These are phyloP conservation scores for Coecobrya sp. DNA, from an alignment of 2,888 invertebrate genomes.

Conservation along the genomic window DNA sequence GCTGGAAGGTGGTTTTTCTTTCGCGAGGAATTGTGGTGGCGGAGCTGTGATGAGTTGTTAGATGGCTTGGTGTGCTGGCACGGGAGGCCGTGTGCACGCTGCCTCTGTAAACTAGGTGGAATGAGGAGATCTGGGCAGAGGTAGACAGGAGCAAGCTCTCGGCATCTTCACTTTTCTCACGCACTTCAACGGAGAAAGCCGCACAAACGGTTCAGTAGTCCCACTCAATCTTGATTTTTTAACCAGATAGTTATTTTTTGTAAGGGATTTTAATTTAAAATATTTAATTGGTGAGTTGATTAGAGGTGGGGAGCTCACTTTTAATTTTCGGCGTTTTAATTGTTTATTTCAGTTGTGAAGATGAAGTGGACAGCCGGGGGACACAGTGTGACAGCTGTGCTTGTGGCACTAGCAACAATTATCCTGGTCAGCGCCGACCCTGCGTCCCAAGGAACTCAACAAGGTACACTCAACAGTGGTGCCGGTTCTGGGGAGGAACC, in stretches of 20 bases:
- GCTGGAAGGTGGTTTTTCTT: not conserved
- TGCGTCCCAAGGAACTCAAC: conserved; percentile 57
- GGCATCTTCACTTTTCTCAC: conserved; percentile 8
- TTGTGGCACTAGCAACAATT: conserved; percentile 69
- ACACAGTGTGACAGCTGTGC: conserved; percentile 79
- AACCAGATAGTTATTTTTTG: no score
- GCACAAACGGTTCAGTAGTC: not conserved
- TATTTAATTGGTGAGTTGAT: not conserved
- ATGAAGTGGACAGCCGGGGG: conserved; percentile 77
- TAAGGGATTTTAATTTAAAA: not conserved
- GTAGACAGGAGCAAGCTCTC: not conserved
- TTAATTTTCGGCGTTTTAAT: not conserved
- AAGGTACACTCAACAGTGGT: conserved; percentile 72
- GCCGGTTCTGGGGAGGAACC: conserved; percentile 86
- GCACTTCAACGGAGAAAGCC: conserved; percentile 15
- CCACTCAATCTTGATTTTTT: no score
- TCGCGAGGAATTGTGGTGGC: conserved; percentile 3
- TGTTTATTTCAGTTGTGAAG: conserved; percentile 25
- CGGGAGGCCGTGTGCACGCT: not conserved
- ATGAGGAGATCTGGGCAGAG: no score
- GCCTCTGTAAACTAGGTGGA: no score
- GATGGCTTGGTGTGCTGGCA: conserved; percentile 60
- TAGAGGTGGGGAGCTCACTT: not conserved
- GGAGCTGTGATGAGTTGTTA: conserved; percentile 61
- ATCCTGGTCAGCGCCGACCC: conserved; percentile 72